Evolutionary conservation across 2,113 vertebrate species (phyloP).

Genomic region (Etheostoma spectabile): DNA sequence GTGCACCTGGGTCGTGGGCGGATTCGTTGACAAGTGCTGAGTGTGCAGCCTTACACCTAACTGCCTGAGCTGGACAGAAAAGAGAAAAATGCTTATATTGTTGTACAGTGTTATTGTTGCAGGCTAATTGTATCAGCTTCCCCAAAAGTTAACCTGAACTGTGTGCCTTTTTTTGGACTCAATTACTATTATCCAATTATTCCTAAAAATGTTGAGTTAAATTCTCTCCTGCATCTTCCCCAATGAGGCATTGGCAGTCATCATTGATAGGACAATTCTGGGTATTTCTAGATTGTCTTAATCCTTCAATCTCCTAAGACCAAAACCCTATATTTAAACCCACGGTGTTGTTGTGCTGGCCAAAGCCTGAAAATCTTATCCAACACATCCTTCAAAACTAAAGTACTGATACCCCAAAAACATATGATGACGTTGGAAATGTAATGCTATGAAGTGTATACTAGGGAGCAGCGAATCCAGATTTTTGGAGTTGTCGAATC

Average conservation of each 20-base stretch:
- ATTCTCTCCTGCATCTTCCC: neutral
- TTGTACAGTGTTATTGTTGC: constrained; percentile 26
- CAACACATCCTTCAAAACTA: too few species aligned
- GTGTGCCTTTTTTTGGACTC: constrained; percentile 1
- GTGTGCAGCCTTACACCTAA: constrained; percentile 56
- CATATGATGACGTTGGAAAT: too few species aligned
- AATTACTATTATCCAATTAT: neutral
- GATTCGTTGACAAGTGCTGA: constrained; percentile 65
- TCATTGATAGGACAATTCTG: neutral
- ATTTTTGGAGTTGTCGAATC: too few species aligned
- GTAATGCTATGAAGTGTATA: too few species aligned
- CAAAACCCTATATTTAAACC: too few species aligned
- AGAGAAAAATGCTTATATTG: constrained; percentile 7
- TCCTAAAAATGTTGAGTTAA: neutral
- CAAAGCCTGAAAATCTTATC: too few species aligned
- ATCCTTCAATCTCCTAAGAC: neutral
- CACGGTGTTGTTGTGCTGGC: too few species aligned
- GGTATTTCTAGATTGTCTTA: neutral
- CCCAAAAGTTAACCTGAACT: constrained; percentile 31
- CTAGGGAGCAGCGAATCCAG: too few species aligned
- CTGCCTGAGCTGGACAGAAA: constrained; percentile 40
- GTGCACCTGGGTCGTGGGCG: constrained; percentile 48
- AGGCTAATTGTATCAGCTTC: constrained; percentile 13
- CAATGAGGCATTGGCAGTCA: neutral
- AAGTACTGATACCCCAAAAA: too few species aligned